Conservation (phyloP, 2,797 vertebrate genomes). For the Melanotaenia trifasciata region DNA sequence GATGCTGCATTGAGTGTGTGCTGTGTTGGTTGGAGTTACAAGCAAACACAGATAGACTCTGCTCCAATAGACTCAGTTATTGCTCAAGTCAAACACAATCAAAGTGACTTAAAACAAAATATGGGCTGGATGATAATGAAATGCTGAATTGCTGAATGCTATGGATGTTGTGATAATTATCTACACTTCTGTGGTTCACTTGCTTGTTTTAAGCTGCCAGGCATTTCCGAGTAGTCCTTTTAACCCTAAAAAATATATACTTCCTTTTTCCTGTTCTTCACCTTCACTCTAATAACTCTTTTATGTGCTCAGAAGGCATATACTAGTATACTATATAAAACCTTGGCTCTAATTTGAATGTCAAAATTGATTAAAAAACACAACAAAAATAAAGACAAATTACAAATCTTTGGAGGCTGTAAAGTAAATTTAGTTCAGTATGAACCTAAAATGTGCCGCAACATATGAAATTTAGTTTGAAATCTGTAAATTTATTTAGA, state of each 20-base stretch:
- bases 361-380: no score
- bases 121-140: constrained; percentile 70
- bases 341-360: no score
- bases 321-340: background rate
- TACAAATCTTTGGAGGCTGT: no score
- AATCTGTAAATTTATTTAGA: background rate
- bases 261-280: constrained; percentile 35
- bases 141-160: constrained; percentile 72
- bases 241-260: constrained; percentile 14
- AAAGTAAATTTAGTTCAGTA: no score
- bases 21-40: constrained; percentile 75
- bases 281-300: constrained; percentile 17
- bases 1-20: constrained; percentile 68
- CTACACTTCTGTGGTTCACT: constrained; percentile 69
- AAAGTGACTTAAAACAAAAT: constrained; percentile 79
- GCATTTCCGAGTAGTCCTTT: constrained; percentile 48
- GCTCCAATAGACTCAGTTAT: constrained; percentile 72
- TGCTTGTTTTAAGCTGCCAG: constrained; percentile 57
- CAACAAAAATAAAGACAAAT: no score
- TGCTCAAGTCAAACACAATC: constrained; percentile 84
- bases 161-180: constrained; percentile 77
- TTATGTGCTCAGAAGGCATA: constrained; percentile 28
- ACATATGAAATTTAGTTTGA: no score
- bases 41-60: constrained; percentile 68
- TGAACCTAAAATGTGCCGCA: no score